Evolutionary conservation across 1,140 invertebrate genomes (phyloP), one percentile per base, ranked within the genome.

Genomic region (Hyles euphorbiae): DNA sequence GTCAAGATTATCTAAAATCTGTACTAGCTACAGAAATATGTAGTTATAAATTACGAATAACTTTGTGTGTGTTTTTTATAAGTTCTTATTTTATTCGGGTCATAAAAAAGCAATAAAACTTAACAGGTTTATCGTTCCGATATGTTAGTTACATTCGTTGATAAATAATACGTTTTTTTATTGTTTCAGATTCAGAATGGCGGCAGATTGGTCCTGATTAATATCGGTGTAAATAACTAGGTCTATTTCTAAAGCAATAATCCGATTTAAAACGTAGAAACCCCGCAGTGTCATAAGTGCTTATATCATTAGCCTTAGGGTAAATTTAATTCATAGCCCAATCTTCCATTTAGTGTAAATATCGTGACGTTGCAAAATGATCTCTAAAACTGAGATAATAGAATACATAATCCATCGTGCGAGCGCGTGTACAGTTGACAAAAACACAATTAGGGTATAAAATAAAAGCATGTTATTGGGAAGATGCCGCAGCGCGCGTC

Each of bases 401-500:
- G 7, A 57, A 60, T 49, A 56, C 10, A 48, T 55, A 53, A 48
- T 57, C 12, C 43, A 46, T 67, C 56, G 33, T 32, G 45, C n/a
- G n/a, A 34, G 45, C 34, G 34, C 51, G 36, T 50, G 70, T 74
- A 75, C 60, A 56, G 59, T 75, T 68, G 56, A 44, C 50, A 63
- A 67, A 73, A 70, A 63, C 70, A 67, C 60, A 60, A 63, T 56
- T 70, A 10, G 51, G 54, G 48, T 12, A 43, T 36, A 53, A 51
- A 44, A 56, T 10, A 34, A 50, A 74, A 76, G 73, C 68, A 82
- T 78, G 78, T 63, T 79, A 77, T 67, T 75, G 62, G 63, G 60
- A 85, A 83, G 72, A 93, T 93, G 92, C 92, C 92, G 62, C 90
- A 92, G 74, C 90, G 90, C 50, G 86, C 87, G 64, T 80, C 87